Evolutionary conservation across 2,113 vertebrate genomes (phyloP).

Genomic region (Silurus glanis): DNA sequence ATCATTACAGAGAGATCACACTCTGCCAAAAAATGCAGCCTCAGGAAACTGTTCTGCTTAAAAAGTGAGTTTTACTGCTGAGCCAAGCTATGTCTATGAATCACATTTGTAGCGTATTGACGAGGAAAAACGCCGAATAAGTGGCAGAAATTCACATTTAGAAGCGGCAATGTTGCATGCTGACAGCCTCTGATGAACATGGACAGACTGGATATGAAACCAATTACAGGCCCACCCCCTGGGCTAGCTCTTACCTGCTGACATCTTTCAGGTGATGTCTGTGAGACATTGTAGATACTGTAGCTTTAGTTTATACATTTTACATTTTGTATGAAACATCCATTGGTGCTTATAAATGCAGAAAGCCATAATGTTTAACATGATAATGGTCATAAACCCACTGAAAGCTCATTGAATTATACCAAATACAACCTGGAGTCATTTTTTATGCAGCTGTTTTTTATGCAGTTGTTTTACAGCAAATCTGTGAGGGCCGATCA

Average conservation of each 20-base stretch:
- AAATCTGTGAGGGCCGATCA: not conserved
- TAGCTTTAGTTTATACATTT: not conserved
- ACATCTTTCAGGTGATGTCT: not conserved
- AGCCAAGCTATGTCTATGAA: slow-evolving; percentile 22
- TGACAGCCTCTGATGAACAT: slow-evolving; percentile 24
- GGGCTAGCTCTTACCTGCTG: not conserved
- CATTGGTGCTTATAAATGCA: not conserved
- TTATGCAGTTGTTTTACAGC: not conserved
- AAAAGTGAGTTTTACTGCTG: slow-evolving; percentile 27
- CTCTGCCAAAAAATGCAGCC: slow-evolving; percentile 14
- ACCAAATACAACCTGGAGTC: not conserved
- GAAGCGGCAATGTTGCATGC: not conserved
- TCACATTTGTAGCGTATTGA: slow-evolving; percentile 33
- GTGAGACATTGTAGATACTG: not conserved
- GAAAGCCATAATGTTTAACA: not conserved
- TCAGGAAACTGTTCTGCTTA: not conserved
- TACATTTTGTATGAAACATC: not conserved
- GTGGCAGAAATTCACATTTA: not conserved
- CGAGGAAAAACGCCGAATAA: slow-evolving; percentile 2
- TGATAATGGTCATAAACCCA: not conserved
- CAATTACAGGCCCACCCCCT: slow-evolving; percentile 2
- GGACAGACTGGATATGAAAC: slow-evolving; percentile 10
- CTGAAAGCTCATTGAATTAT: not conserved
- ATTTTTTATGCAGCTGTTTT: not conserved
- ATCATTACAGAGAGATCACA: slow-evolving; percentile 14